Percentiles rank a stretch among this genome's conserved stretches.
These are phyloP conservation scores for Danio jaintianensis DNA, from an alignment of 2,797 vertebrate species.

Conservation along the genomic window DNA sequence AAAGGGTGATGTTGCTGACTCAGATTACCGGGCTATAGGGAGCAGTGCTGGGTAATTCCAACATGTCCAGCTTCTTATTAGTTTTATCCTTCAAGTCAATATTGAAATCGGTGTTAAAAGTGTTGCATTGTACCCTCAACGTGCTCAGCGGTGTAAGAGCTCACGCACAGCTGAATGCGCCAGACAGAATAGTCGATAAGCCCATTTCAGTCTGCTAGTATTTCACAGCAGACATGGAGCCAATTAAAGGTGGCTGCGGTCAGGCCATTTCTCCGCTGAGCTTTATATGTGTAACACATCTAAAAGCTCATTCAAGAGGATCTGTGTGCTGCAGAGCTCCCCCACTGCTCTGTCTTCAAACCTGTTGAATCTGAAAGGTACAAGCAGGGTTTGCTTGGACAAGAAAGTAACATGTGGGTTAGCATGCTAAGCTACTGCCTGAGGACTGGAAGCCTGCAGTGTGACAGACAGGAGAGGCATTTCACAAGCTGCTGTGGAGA, in stretches of 20 bases:
- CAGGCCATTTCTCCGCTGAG: background rate
- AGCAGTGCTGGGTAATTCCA: conserved; percentile 50
- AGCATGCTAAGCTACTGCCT: conserved; percentile 20
- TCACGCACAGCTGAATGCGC: conserved; percentile 18
- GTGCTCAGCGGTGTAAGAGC: conserved; percentile 22
- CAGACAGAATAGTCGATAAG: conserved; percentile 52
- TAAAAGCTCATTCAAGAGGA: conserved; percentile 24
- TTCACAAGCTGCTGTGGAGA: conserved; percentile 10
- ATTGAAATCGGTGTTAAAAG: conserved; percentile 54
- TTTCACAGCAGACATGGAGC: conserved; percentile 49
- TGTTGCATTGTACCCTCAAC: conserved; percentile 41
- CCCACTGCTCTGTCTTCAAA: conserved; percentile 1
- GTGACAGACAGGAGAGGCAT: conserved; percentile 25
- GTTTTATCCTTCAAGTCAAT: conserved; percentile 58
- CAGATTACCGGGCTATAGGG: conserved; percentile 39
- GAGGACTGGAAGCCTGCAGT: conserved; percentile 10
- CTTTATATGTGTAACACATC: conserved; percentile 36
- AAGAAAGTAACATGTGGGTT: conserved; percentile 12
- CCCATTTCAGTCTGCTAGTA: conserved; percentile 42
- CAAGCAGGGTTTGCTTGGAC: conserved; percentile 18
- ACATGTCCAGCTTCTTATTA: conserved; percentile 58
- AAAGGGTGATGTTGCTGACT: conserved; percentile 59
- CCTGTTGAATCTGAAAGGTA: conserved; percentile 4
- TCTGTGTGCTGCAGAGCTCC: conserved; percentile 28
- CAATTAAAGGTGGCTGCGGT: conserved; percentile 41